A percentile compares a stretch with the other conserved stretches of the same genome.
Conservation (phyloP, 2,888 invertebrate genomes). For the Caenorhabditis sp. region DNA sequence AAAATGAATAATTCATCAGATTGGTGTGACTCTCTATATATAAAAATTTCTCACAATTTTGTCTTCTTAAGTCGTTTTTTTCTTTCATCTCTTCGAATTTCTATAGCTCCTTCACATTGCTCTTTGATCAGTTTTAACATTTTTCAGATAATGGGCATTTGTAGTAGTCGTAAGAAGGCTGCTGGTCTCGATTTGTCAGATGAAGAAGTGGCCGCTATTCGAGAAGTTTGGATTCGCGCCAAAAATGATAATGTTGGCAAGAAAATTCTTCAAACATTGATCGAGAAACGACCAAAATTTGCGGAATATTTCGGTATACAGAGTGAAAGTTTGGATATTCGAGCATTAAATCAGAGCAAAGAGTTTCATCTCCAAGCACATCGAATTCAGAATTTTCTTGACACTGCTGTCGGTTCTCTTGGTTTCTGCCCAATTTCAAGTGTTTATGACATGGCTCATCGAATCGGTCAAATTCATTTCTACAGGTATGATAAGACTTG, state of each 20-base stretch:
- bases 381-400: constrained; percentile 63
- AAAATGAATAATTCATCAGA: not conserved
- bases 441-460: constrained; percentile 63
- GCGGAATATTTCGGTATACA: constrained; percentile 66
- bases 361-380: constrained; percentile 63
- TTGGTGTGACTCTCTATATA: not conserved
- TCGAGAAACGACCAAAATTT: constrained; percentile 63
- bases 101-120: not conserved
- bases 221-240: constrained; percentile 62
- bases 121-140: not conserved
- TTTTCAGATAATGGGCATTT: constrained; percentile 32
- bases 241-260: constrained; percentile 61
- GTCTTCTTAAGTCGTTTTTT: not conserved
- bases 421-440: constrained; percentile 63
- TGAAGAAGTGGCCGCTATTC: constrained; percentile 58
- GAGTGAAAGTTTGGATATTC: constrained; percentile 54
- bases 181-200: constrained; percentile 47
- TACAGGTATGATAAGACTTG: constrained; percentile 31
- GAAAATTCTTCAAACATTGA: constrained; percentile 60
- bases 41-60: too few relatives aligned
- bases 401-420: constrained; percentile 61
- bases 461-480: constrained; percentile 65
- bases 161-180: constrained; percentile 24
- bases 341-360: constrained; percentile 55
- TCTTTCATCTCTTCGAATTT: not conserved